Percentiles rank a stretch among this genome's conserved stretches.
These are phyloP conservation scores for Poeciliopsis paucimaculata DNA, from an alignment of 2,797 vertebrate species.

Conservation along the genomic window DNA sequence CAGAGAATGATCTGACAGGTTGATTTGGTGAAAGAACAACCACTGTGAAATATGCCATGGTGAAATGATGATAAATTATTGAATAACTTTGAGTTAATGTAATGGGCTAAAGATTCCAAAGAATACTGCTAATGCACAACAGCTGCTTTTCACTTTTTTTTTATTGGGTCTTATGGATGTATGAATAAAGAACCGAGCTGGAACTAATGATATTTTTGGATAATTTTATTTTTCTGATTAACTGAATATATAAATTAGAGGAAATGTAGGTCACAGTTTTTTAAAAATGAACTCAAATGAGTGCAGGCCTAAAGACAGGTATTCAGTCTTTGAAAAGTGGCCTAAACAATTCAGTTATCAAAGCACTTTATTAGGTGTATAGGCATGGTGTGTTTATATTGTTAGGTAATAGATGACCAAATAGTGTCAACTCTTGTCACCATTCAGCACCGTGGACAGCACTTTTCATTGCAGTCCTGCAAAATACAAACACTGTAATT, in stretches of 20 bases:
- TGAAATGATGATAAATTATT: conserved; percentile 18
- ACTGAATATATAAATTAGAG: background rate
- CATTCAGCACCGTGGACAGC: conserved; percentile 77
- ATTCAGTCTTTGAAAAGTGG: background rate
- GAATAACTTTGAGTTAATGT: conserved; percentile 1
- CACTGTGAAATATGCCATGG: conserved; percentile 18
- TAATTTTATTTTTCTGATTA: background rate
- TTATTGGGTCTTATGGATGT: background rate
- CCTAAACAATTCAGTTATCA: conserved; percentile 1
- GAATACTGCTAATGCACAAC: background rate
- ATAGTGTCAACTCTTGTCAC: conserved; percentile 34
- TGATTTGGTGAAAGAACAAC: conserved; percentile 23
- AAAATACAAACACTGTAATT: conserved; percentile 21
- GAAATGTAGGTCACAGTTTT: background rate
- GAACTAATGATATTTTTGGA: background rate
- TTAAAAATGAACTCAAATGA: background rate
- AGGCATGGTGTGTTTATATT: background rate
- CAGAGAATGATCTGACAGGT: conserved; percentile 33
- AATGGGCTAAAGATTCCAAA: background rate
- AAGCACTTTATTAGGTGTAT: conserved; percentile 3
- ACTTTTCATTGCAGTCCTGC: conserved; percentile 37
- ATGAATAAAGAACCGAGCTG: background rate
- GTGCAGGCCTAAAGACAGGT: background rate
- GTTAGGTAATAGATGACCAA: conserved; percentile 12
- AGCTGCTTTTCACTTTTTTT: background rate